phyloP scores from a whole-genome alignment of 2,113 vertebrate species.

The Chunga burmeisteri region DNA sequence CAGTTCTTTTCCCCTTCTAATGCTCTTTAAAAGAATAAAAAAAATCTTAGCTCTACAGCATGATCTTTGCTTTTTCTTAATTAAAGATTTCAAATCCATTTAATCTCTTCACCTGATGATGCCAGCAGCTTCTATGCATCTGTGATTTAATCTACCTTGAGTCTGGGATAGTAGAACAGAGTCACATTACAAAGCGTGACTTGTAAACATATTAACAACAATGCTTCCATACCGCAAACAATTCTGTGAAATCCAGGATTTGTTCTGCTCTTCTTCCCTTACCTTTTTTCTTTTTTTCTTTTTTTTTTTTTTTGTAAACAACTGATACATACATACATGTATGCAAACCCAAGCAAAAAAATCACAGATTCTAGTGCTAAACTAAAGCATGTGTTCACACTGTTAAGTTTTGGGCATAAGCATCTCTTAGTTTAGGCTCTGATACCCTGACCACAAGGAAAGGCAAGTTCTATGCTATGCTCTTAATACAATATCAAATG shows the following conservation, averaged over 20 bases:
- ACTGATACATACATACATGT: background rate
- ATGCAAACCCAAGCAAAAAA: background rate
- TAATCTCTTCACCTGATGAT: conserved; percentile 32
- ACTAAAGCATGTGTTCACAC: background rate
- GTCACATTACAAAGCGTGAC: background rate
- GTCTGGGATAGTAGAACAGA: background rate
- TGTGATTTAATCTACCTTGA: conserved; percentile 31
- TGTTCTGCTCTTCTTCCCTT: background rate
- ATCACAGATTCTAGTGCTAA: background rate
- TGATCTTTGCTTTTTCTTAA: background rate
- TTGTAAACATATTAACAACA: conserved; percentile 10
- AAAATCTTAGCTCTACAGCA: background rate
- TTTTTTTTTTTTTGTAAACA: background rate
- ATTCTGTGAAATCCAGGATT: conserved; percentile 35
- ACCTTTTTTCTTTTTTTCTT: background rate
- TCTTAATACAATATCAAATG: background rate
- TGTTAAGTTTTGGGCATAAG: background rate
- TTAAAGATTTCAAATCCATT: conserved; percentile 48
- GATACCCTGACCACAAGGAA: background rate
- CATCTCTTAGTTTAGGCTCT: background rate
- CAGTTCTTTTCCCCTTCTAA: background rate
- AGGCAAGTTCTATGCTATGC: background rate
- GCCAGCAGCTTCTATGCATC: background rate
- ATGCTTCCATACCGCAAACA: background rate
- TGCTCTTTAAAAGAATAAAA: background rate